Evolutionary conservation across 2,888 invertebrate species (phyloP).

Genomic region (Leucozona laternaria): DNA sequence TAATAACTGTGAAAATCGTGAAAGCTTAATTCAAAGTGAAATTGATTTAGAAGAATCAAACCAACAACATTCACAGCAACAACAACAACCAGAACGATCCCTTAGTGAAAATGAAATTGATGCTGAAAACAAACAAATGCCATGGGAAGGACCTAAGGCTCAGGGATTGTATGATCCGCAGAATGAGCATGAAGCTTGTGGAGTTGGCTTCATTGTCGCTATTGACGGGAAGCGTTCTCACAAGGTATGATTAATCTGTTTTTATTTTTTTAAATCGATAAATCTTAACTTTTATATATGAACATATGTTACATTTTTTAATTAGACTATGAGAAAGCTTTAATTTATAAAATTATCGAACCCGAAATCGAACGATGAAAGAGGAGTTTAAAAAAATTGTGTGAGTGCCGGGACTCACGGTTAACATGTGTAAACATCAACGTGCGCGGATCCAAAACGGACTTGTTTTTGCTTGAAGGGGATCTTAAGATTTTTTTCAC

Average conservation of each 20-base stretch:
- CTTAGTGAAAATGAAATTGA: constrained; percentile 68
- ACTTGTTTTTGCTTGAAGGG: too few relatives aligned
- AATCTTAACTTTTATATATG: too few relatives aligned
- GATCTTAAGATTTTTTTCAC: too few relatives aligned
- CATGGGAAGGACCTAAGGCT: constrained; percentile 93
- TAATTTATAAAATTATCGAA: too few relatives aligned
- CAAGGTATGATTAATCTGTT: constrained; percentile 86
- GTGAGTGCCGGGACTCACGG: too few relatives aligned
- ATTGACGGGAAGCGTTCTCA: constrained; percentile 97
- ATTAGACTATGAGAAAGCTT: too few relatives aligned
- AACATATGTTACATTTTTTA: too few relatives aligned
- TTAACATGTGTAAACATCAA: too few relatives aligned
- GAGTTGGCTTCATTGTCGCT: constrained; percentile 99
- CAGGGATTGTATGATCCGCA: constrained; percentile 98
- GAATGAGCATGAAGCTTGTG: constrained; percentile 98
- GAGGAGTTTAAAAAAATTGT: too few relatives aligned
- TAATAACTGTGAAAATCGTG: constrained; percentile 70
- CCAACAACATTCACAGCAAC: constrained; percentile 45
- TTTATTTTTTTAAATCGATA: neutral
- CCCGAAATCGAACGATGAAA: too few relatives aligned
- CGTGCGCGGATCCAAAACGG: too few relatives aligned
- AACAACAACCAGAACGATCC: constrained; percentile 5
- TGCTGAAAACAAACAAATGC: constrained; percentile 83
- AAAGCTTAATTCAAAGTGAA: constrained; percentile 66
- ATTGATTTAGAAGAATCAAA: constrained; percentile 63